Conservation (phyloP, 1,140 invertebrate species). For the Aradophagus sp. region DNA sequence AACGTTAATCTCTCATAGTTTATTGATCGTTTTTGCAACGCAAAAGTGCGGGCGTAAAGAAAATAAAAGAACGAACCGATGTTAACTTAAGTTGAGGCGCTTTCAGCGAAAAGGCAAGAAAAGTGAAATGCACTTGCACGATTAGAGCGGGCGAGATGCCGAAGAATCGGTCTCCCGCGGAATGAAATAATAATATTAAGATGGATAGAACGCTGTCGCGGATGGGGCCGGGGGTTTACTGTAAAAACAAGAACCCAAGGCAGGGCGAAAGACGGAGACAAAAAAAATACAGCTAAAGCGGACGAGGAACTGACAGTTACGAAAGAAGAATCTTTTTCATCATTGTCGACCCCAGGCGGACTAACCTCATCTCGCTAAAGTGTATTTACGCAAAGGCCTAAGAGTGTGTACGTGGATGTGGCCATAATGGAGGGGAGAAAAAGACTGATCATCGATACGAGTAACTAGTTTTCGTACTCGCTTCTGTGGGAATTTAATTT, state of each 20-base stretch:
- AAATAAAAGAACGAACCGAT: slow-evolving; percentile 52
- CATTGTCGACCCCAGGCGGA: slow-evolving; percentile 45
- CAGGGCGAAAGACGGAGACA: slow-evolving; percentile 11
- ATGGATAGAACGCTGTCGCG: slow-evolving; percentile 60
- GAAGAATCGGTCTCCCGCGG: slow-evolving; percentile 62
- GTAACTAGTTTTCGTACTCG: slow-evolving; percentile 9
- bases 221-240: slow-evolving; percentile 51
- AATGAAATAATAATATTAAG: slow-evolving; percentile 73
- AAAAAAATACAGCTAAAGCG: slow-evolving; percentile 11
- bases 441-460: slow-evolving; percentile 20
- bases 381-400: slow-evolving; percentile 45
- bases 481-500: slow-evolving; percentile 5
- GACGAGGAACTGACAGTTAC: slow-evolving; percentile 29
- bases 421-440: slow-evolving; percentile 18
- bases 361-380: slow-evolving; percentile 49
- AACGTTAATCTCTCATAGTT: slow-evolving; percentile 63
- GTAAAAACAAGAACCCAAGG: slow-evolving; percentile 57
- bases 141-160: slow-evolving; percentile 62
- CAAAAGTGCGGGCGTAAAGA: slow-evolving; percentile 61
- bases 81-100: slow-evolving; percentile 48
- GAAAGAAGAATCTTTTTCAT: slow-evolving; percentile 47
- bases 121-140: slow-evolving; percentile 63
- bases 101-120: slow-evolving; percentile 56
- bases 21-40: slow-evolving; percentile 66
- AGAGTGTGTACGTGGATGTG: slow-evolving; percentile 6